phyloP scores from a whole-genome alignment of 2,888 invertebrate genomes.

The Pristionchus exspectatus region DNA sequence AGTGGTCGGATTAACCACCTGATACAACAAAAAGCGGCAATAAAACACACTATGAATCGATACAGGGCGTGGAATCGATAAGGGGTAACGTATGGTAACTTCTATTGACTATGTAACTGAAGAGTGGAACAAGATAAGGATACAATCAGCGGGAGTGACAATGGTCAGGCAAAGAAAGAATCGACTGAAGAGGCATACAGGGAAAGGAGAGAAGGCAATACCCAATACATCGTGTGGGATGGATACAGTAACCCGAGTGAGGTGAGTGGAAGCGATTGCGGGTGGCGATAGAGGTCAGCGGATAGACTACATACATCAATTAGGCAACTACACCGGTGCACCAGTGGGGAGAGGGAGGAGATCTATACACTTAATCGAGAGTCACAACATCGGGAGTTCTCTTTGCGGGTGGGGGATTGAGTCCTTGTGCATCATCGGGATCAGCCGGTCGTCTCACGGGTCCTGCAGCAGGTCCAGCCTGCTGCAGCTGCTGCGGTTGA shows the following conservation, averaged over 20 bases:
- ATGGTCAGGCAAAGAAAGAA: not conserved
- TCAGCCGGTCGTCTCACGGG: not conserved
- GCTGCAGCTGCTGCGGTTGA: not conserved
- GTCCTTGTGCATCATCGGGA: not conserved
- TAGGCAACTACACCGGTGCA: slow-evolving; percentile 17
- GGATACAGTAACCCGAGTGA: slow-evolving; percentile 19
- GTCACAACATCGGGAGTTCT: slow-evolving; percentile 30
- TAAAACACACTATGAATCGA: not conserved
- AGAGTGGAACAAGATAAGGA: not conserved
- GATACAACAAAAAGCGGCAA: not conserved
- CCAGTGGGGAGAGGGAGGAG: not conserved
- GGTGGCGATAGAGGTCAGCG: slow-evolving; percentile 18
- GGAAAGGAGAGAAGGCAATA: slow-evolving; percentile 24
- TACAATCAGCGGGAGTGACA: not conserved
- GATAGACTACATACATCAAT: slow-evolving; percentile 8
- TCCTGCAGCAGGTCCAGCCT: slow-evolving; percentile 6
- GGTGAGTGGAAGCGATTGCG: slow-evolving; percentile 24
- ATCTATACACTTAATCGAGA: slow-evolving; percentile 12
- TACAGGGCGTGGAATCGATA: not conserved
- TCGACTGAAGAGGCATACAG: slow-evolving; percentile 17
- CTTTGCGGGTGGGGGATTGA: not conserved
- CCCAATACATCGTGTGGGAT: slow-evolving; percentile 26
- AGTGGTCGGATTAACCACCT: slow-evolving; percentile 28
- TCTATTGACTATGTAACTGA: not conserved
- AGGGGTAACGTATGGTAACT: slow-evolving; percentile 22